Evolutionary conservation across 2,113 vertebrate species (phyloP).

Genomic region (Numenius arquata): DNA sequence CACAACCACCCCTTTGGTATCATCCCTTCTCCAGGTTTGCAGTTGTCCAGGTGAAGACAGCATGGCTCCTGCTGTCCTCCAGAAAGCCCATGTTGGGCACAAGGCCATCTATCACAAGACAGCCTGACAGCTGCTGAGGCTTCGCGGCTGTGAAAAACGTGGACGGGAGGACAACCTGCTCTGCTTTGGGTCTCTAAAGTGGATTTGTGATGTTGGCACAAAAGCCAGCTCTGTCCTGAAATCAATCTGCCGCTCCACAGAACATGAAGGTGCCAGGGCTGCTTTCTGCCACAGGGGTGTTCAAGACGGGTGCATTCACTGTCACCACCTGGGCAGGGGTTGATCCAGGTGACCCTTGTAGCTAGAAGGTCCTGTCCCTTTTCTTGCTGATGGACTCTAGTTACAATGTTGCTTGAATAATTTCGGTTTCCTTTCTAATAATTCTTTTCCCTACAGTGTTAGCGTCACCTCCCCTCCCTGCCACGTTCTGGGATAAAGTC

Average conservation of each 20-base stretch:
- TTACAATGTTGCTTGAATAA: not conserved
- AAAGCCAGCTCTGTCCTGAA: not conserved
- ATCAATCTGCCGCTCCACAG: not conserved
- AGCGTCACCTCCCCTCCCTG: not conserved
- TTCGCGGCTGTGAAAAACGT: not conserved
- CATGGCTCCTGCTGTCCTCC: not conserved
- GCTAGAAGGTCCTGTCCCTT: not conserved
- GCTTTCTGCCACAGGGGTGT: not conserved
- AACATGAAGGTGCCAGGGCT: not conserved
- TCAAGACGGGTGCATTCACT: not conserved
- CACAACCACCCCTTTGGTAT: not conserved
- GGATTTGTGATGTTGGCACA: not conserved
- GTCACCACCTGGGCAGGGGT: not conserved
- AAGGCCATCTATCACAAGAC: not conserved
- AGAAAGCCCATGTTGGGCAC: not conserved
- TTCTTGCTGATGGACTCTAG: not conserved
- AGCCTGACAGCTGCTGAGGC: not conserved
- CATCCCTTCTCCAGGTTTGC: not conserved
- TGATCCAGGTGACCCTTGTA: not conserved
- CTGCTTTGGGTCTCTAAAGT: not conserved
- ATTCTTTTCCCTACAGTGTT: not conserved
- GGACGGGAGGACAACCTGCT: conserved; percentile 34
- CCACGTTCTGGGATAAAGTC: not conserved
- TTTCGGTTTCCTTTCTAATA: not conserved
- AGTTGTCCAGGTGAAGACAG: not conserved